Percentiles rank a stretch among this genome's conserved stretches.
These are phyloP conservation scores for Epinotia ramella DNA, from an alignment of 2,888 invertebrate species.

Conservation along the genomic window DNA sequence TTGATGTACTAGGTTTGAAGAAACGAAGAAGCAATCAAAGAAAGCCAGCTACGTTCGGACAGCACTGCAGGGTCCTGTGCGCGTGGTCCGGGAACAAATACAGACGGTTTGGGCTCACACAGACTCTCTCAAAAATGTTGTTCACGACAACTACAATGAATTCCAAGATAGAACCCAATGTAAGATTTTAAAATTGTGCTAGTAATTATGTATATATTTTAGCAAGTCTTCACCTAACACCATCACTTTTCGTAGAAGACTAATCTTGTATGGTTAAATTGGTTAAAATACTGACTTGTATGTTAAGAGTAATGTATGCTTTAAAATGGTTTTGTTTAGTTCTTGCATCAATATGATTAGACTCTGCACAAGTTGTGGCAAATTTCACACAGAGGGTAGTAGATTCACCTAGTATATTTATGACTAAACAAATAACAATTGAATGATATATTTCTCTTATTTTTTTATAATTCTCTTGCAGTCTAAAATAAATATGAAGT, in stretches of 20 bases:
- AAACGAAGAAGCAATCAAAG: slow-evolving; percentile 55
- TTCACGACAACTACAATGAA: slow-evolving; percentile 70
- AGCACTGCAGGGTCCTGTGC: slow-evolving; percentile 65
- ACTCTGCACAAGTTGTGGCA: too few relatives aligned
- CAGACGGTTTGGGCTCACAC: slow-evolving; percentile 69
- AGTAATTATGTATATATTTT: background rate
- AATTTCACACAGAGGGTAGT: too few relatives aligned
- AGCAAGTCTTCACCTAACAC: background rate
- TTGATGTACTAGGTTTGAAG: slow-evolving; percentile 57
- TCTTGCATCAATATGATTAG: too few relatives aligned
- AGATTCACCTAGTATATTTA: too few relatives aligned
- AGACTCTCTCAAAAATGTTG: slow-evolving; percentile 62
- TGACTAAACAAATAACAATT: too few relatives aligned
- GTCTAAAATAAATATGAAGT: too few relatives aligned
- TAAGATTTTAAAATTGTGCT: slow-evolving; percentile 53
- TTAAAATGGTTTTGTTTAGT: too few relatives aligned
- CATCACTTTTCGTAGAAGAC: background rate
- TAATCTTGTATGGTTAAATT: too few relatives aligned
- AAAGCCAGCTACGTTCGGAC: slow-evolving; percentile 61
- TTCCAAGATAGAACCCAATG: slow-evolving; percentile 71
- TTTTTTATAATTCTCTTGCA: too few relatives aligned
- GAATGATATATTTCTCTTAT: too few relatives aligned
- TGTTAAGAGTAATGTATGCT: too few relatives aligned
- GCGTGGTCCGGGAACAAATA: slow-evolving; percentile 67
- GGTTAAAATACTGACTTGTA: too few relatives aligned